Base-by-base conservation (phyloP, 2,797 vertebrate genomes). In the Moxostoma hubbsi region DNA sequence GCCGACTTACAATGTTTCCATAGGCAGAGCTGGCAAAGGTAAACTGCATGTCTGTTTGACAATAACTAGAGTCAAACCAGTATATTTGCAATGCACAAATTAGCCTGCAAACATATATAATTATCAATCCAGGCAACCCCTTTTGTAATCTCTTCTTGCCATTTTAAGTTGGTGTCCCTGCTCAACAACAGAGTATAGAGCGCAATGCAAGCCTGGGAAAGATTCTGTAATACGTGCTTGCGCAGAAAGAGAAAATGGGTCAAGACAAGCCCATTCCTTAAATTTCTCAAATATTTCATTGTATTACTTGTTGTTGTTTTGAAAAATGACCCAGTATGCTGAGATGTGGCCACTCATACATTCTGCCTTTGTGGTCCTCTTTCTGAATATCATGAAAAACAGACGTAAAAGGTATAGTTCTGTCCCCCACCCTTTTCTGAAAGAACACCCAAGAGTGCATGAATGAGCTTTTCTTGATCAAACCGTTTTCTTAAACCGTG, bases 1-100 rank as follows among this genome's bases (percentile, higher is more conserved):
- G 91, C 94, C 95, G 1, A 96, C 95, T 1, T 96, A 96, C 90
- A 96, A 96, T 62, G 92, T 96, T 86, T 93, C 95, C 68, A 93
- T 96, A 83, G 95, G 95, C 91, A 95, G 91, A 93, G 95, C 95
- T 86, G 94, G 64, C 82, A 87, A 81, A 84, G 85, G 85, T 86
- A 85, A 84, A 72, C 68, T 12, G 45, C 11, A 13, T 76, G 79
- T 47, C 12, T 80, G 61, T 71, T 76, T 83, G 65, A 71, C 74
- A 79, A 83, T 83, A 50, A 73, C 5, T 16, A 7, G 9, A 13
- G 18, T 36, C 11, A 18, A 7, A 15, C 47, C 80, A 7, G 62
- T 46, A 64, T 64, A 80, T 83, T 65, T 63, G n/a, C 59, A 51
- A 9, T 11, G 36, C 10, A 50, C 36, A 59, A 68, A 70, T 58